Percentiles rank a stretch among this genome's conserved stretches.
phyloP scores from a whole-genome alignment of 2,797 vertebrate species.

The Natrix natrix region DNA sequence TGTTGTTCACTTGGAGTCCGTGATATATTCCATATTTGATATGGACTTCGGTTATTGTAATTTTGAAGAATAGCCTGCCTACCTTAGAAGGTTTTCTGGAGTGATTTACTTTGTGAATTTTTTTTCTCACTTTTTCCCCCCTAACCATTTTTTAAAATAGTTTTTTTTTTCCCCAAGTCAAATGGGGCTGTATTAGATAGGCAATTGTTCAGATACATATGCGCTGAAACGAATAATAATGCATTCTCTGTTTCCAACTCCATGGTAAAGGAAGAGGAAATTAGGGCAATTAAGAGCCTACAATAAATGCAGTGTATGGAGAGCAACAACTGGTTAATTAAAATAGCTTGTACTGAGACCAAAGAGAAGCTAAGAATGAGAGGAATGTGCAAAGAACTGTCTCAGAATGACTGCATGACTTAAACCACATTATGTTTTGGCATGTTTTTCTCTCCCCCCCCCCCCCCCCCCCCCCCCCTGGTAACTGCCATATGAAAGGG shows the following conservation, averaged over 20 bases:
- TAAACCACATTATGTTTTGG: background rate
- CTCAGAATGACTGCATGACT: slow-evolving; percentile 8
- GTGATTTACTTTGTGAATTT: background rate
- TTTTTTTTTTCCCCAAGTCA: background rate
- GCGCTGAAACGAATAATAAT: background rate
- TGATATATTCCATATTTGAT: background rate
- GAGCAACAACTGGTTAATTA: slow-evolving; percentile 37
- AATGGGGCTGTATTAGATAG: background rate
- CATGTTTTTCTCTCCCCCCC: background rate
- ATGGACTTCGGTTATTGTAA: background rate
- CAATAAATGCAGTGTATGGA: slow-evolving; percentile 10
- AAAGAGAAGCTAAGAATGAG: slow-evolving; percentile 17
- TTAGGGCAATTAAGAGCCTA: background rate
- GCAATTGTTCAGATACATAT: background rate
- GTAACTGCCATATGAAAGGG: background rate
- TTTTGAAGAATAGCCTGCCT: background rate
- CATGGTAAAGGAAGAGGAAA: background rate
- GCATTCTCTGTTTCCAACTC: background rate
- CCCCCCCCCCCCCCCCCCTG: too few relatives aligned
- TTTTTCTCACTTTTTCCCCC: background rate
- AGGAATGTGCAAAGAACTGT: slow-evolving; percentile 16
- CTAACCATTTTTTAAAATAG: background rate
- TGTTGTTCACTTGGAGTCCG: background rate
- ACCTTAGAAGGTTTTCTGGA: background rate
- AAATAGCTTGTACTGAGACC: slow-evolving; percentile 41